phyloP scores from a whole-genome alignment of 2,888 invertebrate genomes.

The Chesias legatella region DNA sequence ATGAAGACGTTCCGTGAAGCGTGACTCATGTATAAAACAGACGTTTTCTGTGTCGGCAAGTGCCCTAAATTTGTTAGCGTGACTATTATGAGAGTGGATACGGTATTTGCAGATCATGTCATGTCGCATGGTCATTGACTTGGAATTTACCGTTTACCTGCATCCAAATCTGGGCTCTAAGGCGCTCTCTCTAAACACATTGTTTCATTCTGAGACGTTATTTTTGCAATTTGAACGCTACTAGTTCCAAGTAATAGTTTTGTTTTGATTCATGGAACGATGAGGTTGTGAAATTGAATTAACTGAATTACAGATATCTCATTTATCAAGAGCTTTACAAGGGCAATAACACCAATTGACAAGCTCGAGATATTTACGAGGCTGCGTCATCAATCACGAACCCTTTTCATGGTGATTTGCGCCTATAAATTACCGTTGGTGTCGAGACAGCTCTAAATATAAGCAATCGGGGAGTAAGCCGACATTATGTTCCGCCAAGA shows the following conservation, averaged over 20 bases:
- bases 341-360: conserved; percentile 21
- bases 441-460: conserved; percentile 28
- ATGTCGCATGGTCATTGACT: conserved; percentile 65
- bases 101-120: conserved; percentile 58
- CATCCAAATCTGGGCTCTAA: conserved; percentile 29
- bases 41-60: conserved; percentile 22
- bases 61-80: conserved; percentile 49
- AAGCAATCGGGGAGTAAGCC: conserved; percentile 30
- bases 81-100: conserved; percentile 48
- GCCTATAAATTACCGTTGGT: conserved; percentile 46
- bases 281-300: conserved; percentile 21
- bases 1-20: conserved; percentile 21
- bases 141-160: conserved; percentile 53
- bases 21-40: conserved; percentile 21
- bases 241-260: too few species aligned
- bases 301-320: conserved; percentile 21
- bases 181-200: too few species aligned
- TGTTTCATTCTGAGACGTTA: conserved; percentile 25
- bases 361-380: conserved; percentile 28
- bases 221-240: too few species aligned
- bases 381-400: conserved; percentile 40
- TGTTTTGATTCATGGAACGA: conserved; percentile 32
- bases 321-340: too few species aligned
- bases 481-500: conserved; percentile 21
- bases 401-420: conserved; percentile 47